Evolutionary conservation across 2,888 invertebrate species (phyloP).

Genomic region (Lasius platythorax): DNA sequence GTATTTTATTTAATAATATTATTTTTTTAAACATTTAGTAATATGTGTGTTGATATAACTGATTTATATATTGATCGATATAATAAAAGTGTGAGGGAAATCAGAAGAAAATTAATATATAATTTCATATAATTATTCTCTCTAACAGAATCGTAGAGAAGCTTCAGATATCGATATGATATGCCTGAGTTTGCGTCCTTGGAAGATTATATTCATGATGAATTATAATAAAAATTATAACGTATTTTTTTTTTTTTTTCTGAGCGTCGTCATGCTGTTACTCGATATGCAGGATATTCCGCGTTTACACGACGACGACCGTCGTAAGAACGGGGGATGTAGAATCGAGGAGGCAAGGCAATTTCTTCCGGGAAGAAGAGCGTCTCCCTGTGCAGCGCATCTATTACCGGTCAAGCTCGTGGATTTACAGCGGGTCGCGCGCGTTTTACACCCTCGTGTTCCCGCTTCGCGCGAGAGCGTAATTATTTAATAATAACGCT

Average conservation of each 20-base stretch:
- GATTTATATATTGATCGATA: neutral
- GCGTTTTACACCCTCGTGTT: slow-evolving; percentile 32
- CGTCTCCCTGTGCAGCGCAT: slow-evolving; percentile 1
- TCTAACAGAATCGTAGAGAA: neutral
- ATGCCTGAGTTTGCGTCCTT: neutral
- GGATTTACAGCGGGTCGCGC: slow-evolving; percentile 37
- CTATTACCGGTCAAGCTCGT: slow-evolving; percentile 34
- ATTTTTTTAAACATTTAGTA: no score
- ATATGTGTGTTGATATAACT: neutral
- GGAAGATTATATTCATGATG: neutral
- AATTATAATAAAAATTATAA: slow-evolving; percentile 13
- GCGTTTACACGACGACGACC: neutral
- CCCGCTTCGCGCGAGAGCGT: slow-evolving; percentile 37
- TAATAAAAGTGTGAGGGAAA: neutral
- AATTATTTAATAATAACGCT: slow-evolving; percentile 48
- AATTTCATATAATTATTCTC: neutral
- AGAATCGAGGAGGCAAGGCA: slow-evolving; percentile 19
- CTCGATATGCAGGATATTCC: neutral
- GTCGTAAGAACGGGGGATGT: slow-evolving; percentile 22
- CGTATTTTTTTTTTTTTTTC: neutral
- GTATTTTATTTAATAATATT: no score
- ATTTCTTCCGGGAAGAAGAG: slow-evolving; percentile 20
- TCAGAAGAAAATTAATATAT: neutral
- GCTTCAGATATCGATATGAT: neutral
- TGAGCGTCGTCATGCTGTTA: neutral